Conservation (phyloP, 1,140 invertebrate species). For the Caenorhabditis briggsae region DNA sequence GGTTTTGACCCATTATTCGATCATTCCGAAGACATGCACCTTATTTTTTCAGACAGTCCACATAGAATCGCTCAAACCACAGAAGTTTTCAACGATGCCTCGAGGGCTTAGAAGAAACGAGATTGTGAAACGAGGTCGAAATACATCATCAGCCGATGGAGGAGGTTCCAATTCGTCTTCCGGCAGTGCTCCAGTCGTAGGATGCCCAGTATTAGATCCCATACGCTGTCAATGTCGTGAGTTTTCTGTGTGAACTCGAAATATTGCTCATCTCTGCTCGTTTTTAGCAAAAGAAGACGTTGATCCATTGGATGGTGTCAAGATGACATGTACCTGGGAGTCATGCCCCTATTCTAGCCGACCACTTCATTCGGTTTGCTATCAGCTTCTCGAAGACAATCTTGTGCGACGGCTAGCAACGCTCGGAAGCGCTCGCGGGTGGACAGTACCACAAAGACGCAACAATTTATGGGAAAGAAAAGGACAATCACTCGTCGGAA, state of each 20-base stretch:
- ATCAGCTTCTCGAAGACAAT: slow-evolving; percentile 57
- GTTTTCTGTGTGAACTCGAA: not conserved
- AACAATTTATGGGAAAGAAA: slow-evolving; percentile 63
- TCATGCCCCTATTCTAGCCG: slow-evolving; percentile 44
- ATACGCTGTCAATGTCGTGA: slow-evolving; percentile 31
- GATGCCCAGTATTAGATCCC: slow-evolving; percentile 33
- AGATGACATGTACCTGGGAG: slow-evolving; percentile 58
- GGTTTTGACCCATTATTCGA: not conserved
- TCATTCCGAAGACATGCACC: not conserved
- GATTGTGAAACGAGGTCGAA: not conserved
- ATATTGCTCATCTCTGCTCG: not conserved
- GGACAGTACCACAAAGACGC: slow-evolving; percentile 56
- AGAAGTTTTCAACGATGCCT: not conserved
- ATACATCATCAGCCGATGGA: not conserved
- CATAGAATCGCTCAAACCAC: not conserved
- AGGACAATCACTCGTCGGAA: slow-evolving; percentile 49
- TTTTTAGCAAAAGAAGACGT: slow-evolving; percentile 33
- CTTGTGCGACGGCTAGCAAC: slow-evolving; percentile 45
- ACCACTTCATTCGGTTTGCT: slow-evolving; percentile 53
- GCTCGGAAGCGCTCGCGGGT: slow-evolving; percentile 59
- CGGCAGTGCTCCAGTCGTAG: not conserved
- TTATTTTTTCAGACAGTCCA: not conserved
- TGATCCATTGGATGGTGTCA: slow-evolving; percentile 37
- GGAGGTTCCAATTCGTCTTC: not conserved
- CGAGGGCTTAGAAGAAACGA: not conserved